A percentile compares a stretch with the other conserved stretches of the same genome.
phyloP scores from a whole-genome alignment of 2,113 vertebrate genomes.

The Urocolius indicus region DNA sequence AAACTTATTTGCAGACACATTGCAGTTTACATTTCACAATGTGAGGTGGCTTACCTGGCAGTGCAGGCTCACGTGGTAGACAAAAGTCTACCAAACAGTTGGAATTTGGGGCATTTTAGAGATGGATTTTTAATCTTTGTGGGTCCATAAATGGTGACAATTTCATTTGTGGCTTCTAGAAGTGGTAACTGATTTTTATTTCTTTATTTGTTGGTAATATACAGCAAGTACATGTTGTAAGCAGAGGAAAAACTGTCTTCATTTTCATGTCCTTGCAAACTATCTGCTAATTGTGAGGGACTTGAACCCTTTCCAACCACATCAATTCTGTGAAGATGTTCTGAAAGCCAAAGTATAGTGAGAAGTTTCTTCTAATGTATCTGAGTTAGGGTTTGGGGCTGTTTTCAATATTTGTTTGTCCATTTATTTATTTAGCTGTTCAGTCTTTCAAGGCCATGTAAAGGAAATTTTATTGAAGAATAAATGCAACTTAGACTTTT shows the following conservation, averaged over 20 bases:
- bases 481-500: background rate
- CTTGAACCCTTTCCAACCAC: background rate
- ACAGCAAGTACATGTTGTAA: background rate
- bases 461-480: background rate
- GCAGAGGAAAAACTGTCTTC: background rate
- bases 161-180: background rate
- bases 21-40: accelerated
- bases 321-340: background rate
- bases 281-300: background rate
- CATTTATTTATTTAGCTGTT: background rate
- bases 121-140: background rate
- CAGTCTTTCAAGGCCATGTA: background rate
- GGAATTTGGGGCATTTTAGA: background rate
- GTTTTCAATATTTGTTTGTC: background rate
- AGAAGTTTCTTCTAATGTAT: background rate
- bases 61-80: accelerated
- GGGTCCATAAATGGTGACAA: accelerated
- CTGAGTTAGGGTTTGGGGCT: no score
- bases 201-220: background rate
- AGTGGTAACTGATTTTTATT: background rate
- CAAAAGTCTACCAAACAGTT: background rate
- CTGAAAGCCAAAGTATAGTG: background rate
- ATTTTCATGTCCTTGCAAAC: background rate
- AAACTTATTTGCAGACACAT: no score
- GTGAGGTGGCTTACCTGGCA: background rate